Percentiles rank a stretch among this genome's conserved stretches.
Evolutionary conservation across 2,113 vertebrate species (phyloP).

Genomic region (Macrotus californicus): DNA sequence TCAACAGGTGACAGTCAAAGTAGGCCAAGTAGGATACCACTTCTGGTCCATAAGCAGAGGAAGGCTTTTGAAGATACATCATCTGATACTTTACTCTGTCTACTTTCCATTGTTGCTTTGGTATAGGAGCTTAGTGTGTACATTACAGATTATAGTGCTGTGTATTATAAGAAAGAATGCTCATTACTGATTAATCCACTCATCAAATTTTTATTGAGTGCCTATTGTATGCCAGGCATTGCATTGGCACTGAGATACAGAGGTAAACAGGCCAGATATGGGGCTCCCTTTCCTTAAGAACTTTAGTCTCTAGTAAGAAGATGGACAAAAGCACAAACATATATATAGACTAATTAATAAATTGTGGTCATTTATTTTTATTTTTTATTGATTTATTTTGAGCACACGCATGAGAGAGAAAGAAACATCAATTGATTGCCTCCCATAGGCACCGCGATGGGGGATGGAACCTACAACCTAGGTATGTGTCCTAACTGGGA

Average conservation of each 20-base stretch:
- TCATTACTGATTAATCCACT: neutral
- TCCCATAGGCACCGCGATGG: too few species aligned
- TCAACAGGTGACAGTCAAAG: neutral
- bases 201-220: neutral
- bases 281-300: neutral
- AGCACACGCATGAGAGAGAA: too few species aligned
- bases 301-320: neutral
- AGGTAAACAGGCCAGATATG: neutral
- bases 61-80: neutral
- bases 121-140: neutral
- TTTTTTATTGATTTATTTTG: too few species aligned
- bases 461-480: too few species aligned
- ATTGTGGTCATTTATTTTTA: neutral
- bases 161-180: neutral
- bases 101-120: neutral
- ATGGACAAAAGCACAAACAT: neutral
- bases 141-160: neutral
- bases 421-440: too few species aligned
- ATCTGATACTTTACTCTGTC: neutral
- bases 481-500: too few species aligned
- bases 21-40: neutral
- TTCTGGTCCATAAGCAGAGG: neutral
- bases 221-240: neutral
- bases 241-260: neutral
- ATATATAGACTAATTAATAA: neutral